Conservation (phyloP, 2,888 invertebrate species). For the Paralinhomoeus sp. region DNA sequence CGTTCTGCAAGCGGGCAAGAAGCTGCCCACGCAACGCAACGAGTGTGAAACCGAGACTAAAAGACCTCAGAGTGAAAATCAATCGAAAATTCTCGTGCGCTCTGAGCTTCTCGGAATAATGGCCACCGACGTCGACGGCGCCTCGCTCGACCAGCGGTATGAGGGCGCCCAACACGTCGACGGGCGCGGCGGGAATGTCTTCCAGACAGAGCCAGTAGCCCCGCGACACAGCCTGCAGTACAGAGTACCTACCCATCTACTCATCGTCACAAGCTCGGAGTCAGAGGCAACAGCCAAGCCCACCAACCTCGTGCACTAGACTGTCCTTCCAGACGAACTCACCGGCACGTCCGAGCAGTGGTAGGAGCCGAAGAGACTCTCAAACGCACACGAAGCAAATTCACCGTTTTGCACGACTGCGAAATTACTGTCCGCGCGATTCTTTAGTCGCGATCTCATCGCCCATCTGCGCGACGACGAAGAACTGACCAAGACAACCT, state of each 20-base stretch:
- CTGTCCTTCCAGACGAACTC: slow-evolving; percentile 92
- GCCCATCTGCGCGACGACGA: too few relatives aligned
- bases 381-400: slow-evolving; percentile 2
- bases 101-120: slow-evolving; percentile 44
- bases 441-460: neutral
- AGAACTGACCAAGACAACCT: slow-evolving; percentile 32
- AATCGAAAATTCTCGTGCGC: slow-evolving; percentile 67
- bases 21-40: too few relatives aligned
- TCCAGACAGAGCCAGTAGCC: slow-evolving; percentile 80
- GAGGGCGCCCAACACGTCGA: slow-evolving; percentile 69
- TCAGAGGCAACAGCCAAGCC: neutral
- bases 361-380: slow-evolving; percentile 65
- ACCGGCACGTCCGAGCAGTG: slow-evolving; percentile 80
- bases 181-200: slow-evolving; percentile 76
- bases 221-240: slow-evolving; percentile 46
- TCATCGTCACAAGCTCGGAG: neutral
- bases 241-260: neutral
- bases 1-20: too few relatives aligned
- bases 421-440: slow-evolving; percentile 17
- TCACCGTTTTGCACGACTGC: neutral
- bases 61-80: slow-evolving; percentile 59
- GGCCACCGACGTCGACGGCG: neutral
- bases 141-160: slow-evolving; percentile 42
- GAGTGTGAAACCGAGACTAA: too few relatives aligned
- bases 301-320: slow-evolving; percentile 28